Conservation (phyloP, 2,888 invertebrate genomes). For the Polydrusus pterygomalis region DNA sequence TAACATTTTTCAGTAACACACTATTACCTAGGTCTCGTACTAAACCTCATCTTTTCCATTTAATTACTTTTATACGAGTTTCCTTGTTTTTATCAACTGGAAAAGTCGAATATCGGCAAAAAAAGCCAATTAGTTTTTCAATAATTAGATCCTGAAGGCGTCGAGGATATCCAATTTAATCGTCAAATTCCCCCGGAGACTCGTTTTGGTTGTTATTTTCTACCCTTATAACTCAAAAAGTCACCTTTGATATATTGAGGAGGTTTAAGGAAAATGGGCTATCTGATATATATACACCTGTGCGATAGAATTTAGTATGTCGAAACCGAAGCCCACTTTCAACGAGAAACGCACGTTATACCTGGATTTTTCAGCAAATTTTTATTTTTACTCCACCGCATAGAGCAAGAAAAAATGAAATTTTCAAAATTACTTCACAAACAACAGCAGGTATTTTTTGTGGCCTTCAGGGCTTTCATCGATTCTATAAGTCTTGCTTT, state of each 20-base stretch:
- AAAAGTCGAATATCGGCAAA: conserved; percentile 20
- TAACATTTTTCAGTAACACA: too few species aligned
- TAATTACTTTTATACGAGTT: conserved; percentile 49
- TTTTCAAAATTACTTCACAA: too few species aligned
- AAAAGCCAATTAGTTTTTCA: conserved; percentile 53
- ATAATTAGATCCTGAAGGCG: conserved; percentile 51
- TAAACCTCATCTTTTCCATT: conserved; percentile 41
- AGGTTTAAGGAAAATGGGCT: conserved; percentile 25
- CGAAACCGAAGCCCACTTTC: neutral
- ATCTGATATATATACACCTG: conserved; percentile 31
- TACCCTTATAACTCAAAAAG: conserved; percentile 51
- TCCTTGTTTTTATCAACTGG: conserved; percentile 43
- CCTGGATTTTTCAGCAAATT: too few species aligned
- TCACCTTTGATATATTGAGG: conserved; percentile 48
- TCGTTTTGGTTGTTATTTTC: conserved; percentile 48
- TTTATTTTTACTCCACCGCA: too few species aligned
- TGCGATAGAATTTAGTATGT: conserved; percentile 14
- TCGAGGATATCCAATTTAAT: conserved; percentile 51
- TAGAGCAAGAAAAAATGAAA: too few species aligned
- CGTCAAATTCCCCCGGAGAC: conserved; percentile 48
- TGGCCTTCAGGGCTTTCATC: too few species aligned
- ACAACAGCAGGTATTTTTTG: too few species aligned
- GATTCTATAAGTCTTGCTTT: too few species aligned
- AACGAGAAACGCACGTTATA: too few species aligned
- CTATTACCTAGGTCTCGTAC: neutral